Percentiles rank a stretch among this genome's conserved stretches.
phyloP scores from a whole-genome alignment of 2,797 vertebrate genomes.

The Garrulus glandarius region DNA sequence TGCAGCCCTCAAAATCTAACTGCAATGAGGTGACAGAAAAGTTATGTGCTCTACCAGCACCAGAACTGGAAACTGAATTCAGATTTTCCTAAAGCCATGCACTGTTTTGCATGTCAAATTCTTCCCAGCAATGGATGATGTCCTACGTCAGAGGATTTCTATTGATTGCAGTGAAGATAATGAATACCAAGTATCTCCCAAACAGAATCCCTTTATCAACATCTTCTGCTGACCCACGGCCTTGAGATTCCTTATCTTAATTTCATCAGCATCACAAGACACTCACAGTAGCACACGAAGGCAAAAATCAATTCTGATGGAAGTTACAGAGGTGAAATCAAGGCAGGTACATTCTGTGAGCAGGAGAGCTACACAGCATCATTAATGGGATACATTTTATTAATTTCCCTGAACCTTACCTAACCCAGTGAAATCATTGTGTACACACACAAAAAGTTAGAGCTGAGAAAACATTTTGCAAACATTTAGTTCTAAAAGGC shows the following conservation, averaged over 20 bases:
- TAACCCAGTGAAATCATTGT: neutral
- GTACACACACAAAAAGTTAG: neutral
- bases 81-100: neutral
- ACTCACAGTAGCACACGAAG: neutral
- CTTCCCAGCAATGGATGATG: neutral
- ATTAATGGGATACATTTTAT: neutral
- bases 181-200: neutral
- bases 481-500: neutral
- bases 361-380: neutral
- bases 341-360: neutral
- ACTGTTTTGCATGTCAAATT: neutral
- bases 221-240: neutral
- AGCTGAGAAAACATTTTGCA: neutral
- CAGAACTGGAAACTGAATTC: neutral
- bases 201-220: neutral
- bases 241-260: neutral
- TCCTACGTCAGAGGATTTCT: neutral
- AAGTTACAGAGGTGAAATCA: neutral
- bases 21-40: neutral
- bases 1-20: neutral
- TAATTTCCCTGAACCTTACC: neutral
- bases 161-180: neutral
- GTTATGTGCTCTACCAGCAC: neutral
- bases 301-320: neutral
- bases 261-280: neutral